Base-by-base conservation (phyloP, 2,888 invertebrate genomes). In the Oligia latruncula region DNA sequence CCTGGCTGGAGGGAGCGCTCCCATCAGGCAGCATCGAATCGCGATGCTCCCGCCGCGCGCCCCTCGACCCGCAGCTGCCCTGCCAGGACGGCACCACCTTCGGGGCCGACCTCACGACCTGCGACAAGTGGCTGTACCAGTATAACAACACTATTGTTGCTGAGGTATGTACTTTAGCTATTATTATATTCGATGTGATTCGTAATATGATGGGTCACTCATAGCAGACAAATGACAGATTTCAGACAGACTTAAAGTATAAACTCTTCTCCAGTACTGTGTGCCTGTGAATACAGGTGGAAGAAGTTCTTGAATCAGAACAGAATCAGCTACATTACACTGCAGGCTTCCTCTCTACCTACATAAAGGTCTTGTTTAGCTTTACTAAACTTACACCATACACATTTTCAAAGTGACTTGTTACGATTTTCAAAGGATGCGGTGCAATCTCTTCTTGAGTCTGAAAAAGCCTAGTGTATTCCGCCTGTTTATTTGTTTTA, bases 1-100 rank as follows among this genome's bases (percentile, higher is more conserved):
- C 90, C 2, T 97, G 97, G 97, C 78, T 94, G 79, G 90, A 86
- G 60, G 89, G 85, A 0, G 96, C 95, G 9, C 88, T 94, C 58
- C 93, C 95, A 0, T 46, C 83, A 11, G 84, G 86, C 20, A 91
- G 85, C 4, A 89, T 90, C 15, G 92, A 92, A 35, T 91, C 91
- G 13, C 93, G 93, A 43, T 96, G 96, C 88, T 80, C 82, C 43
- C 92, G 94, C 0, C 92, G 93, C 17, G 75, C 81, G 6, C 93
- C 93, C 9, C 82, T 90, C 13, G 91, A 91, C 64, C 78, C 89
- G 17, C 88, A 87, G 80, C 86, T 89, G 60, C 88, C 91, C 29
- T 95, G 95, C 88, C 79, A 80, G 62, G 86, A 85, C 4, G 89
- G 85, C 40, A 91, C 87, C 40, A 80, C 87, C 85, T 97, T 97